A percentile compares a stretch with the other conserved stretches of the same genome.
phyloP scores from a whole-genome alignment of 2,113 vertebrate genomes.

The Catagonus wagneri region DNA sequence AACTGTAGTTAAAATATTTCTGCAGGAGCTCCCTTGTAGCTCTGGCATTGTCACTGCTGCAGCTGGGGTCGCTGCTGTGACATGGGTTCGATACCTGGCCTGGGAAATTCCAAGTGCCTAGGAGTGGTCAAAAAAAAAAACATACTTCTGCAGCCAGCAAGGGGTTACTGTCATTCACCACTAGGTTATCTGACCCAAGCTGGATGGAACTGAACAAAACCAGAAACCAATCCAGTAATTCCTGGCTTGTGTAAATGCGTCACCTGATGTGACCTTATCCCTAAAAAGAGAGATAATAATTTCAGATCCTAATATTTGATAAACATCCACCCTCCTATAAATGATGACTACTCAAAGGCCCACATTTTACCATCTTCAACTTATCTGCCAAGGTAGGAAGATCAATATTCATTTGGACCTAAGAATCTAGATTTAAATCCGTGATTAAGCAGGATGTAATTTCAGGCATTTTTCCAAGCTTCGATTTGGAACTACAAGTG shows the following conservation, averaged over 20 bases:
- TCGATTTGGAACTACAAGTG: not conserved
- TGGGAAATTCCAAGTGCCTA: no score
- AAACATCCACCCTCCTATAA: not conserved
- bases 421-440: not conserved
- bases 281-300: not conserved
- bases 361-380: not conserved
- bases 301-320: not conserved
- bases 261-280: not conserved
- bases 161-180: not conserved
- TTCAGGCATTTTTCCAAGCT: not conserved
- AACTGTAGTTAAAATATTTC: not conserved
- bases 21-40: not conserved
- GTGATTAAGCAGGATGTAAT: not conserved
- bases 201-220: not conserved
- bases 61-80: no score
- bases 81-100: no score
- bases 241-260: not conserved
- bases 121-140: no score
- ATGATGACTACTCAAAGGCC: not conserved
- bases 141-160: not conserved
- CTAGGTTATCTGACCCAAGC: not conserved
- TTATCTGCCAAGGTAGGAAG: not conserved
- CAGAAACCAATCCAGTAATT: not conserved
- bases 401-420: not conserved
- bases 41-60: no score